Evolutionary conservation across 2,113 vertebrate genomes (phyloP).

Genomic region (Caracal caracal): DNA sequence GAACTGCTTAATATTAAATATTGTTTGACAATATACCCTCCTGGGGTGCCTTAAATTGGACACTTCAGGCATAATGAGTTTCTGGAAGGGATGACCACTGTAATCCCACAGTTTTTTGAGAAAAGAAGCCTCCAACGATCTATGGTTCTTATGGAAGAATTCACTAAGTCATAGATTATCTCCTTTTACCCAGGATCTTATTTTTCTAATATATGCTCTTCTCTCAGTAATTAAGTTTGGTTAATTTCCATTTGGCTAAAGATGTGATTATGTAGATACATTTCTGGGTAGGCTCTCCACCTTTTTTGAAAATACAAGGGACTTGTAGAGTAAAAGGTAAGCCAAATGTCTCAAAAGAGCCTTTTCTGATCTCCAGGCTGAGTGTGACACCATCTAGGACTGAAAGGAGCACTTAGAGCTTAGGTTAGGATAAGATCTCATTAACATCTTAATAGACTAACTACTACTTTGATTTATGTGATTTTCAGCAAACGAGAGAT

Average conservation of each 20-base stretch:
- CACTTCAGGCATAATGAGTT: background rate
- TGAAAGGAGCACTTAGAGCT: background rate
- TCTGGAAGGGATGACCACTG: background rate
- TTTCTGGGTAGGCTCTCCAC: background rate
- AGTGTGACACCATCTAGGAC: background rate
- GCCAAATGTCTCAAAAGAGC: background rate
- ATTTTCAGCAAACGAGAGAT: conserved; percentile 48
- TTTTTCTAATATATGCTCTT: background rate
- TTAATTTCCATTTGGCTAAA: conserved; percentile 33
- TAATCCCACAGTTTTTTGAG: background rate
- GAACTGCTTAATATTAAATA: background rate
- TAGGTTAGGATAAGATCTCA: background rate
- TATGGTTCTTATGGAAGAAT: background rate
- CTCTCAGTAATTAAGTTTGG: background rate
- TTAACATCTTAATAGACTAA: background rate
- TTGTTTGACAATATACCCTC: background rate
- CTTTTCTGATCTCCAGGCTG: background rate
- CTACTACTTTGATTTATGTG: background rate
- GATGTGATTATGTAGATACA: background rate
- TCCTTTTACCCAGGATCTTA: background rate
- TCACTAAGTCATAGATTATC: background rate
- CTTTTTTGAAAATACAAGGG: background rate
- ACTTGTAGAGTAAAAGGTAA: background rate
- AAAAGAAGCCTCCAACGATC: background rate
- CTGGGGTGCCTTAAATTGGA: background rate